Conservation (phyloP, 2,888 invertebrate species). For the Cerastis rubricosa region DNA sequence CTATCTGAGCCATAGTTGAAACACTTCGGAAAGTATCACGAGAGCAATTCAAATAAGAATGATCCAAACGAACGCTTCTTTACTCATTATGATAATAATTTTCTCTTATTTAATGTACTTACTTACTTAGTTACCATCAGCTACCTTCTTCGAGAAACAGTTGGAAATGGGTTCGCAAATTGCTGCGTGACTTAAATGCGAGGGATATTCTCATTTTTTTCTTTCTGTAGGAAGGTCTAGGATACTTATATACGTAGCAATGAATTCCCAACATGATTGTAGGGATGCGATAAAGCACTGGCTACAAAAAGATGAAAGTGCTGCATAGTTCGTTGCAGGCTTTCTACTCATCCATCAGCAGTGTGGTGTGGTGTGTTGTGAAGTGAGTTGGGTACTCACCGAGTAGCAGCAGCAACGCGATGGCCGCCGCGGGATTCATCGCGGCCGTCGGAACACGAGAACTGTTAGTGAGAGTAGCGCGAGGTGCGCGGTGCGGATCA, state of each 20-base stretch:
- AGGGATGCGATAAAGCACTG: background rate
- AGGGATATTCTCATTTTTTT: background rate
- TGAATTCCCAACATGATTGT: background rate
- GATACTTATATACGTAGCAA: no score
- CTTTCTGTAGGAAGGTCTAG: background rate
- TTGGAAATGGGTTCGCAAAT: background rate
- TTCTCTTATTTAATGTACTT: background rate
- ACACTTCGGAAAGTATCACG: background rate
- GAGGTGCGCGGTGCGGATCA: constrained; percentile 43
- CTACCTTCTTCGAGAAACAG: background rate
- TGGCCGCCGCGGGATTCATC: constrained; percentile 64
- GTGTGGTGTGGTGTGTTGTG: background rate
- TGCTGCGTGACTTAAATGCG: background rate
- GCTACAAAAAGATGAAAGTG: constrained; percentile 46
- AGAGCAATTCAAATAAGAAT: background rate
- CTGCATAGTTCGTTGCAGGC: constrained; percentile 9
- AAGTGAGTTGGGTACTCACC: constrained; percentile 69
- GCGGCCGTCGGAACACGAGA: constrained; percentile 47
- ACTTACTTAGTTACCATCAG: no score
- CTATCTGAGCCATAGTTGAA: background rate
- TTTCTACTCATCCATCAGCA: constrained; percentile 9
- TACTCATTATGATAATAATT: background rate
- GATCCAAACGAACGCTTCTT: background rate
- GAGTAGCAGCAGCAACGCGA: constrained; percentile 71
- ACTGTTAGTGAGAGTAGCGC: constrained; percentile 52